Conservation (phyloP, 2,888 invertebrate genomes). For the Drosophila putrida region DNA sequence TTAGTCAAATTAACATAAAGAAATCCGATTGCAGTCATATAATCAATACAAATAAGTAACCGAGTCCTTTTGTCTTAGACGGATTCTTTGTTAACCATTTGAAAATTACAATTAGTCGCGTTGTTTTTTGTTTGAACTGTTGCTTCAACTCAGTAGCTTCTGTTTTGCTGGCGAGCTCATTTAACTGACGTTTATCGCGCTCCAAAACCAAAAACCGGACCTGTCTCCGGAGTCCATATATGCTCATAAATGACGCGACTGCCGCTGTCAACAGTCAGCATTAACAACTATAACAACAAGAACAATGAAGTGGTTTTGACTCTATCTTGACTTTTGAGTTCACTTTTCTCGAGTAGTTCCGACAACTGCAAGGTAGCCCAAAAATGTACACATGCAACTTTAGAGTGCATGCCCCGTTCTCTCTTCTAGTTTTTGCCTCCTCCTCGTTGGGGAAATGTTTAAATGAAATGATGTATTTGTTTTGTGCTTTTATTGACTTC, state of each 20-base stretch:
- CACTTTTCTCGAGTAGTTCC: conserved; percentile 68
- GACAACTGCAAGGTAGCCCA: conserved; percentile 75
- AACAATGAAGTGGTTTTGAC: conserved; percentile 51
- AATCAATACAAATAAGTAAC: no score
- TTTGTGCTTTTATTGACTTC: conserved; percentile 71
- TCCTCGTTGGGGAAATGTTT: conserved; percentile 38
- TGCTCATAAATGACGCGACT: conserved; percentile 71
- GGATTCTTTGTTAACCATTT: no score
- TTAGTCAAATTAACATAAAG: no score
- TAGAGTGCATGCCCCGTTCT: conserved; percentile 9
- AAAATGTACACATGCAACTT: conserved; percentile 59
- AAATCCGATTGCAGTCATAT: no score
- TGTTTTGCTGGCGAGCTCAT: conserved; percentile 69
- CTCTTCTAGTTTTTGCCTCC: neutral
- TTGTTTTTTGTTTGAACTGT: conserved; percentile 13
- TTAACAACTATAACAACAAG: conserved; percentile 25
- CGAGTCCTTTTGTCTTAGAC: no score
- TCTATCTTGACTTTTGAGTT: conserved; percentile 71
- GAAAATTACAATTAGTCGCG: no score
- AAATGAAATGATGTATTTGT: conserved; percentile 54
- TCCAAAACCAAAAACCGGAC: conserved; percentile 74
- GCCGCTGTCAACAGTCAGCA: conserved; percentile 50
- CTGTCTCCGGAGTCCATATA: conserved; percentile 74
- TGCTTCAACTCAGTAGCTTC: conserved; percentile 47
- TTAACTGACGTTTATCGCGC: conserved; percentile 76